phyloP scores from a whole-genome alignment of 2,113 vertebrate species.

The Ranitomeya imitator region DNA sequence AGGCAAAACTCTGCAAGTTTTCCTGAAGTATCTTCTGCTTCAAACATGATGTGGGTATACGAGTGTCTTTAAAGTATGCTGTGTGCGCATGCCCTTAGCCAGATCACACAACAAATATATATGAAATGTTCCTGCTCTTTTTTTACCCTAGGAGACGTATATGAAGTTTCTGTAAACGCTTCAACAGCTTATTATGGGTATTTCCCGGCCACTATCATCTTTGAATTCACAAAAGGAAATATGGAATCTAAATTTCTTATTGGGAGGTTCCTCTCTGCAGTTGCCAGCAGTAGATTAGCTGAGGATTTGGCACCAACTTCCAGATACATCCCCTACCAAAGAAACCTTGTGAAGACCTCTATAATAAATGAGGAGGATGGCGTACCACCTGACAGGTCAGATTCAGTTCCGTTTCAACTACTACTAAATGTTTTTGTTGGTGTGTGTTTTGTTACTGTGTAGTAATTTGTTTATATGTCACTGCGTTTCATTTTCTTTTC shows the following conservation, averaged over 20 bases:
- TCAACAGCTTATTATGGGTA: slow-evolving; percentile 70
- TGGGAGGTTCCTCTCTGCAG: slow-evolving; percentile 75
- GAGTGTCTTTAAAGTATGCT: too few relatives aligned
- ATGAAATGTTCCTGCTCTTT: not conserved
- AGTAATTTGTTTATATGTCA: too few relatives aligned
- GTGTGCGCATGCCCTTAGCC: too few relatives aligned
- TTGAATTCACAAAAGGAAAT: slow-evolving; percentile 73
- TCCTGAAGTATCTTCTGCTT: too few relatives aligned
- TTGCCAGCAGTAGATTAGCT: slow-evolving; percentile 71
- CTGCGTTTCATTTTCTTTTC: too few relatives aligned
- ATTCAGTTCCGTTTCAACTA: too few relatives aligned
- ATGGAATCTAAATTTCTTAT: slow-evolving; percentile 75
- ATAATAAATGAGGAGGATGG: slow-evolving; percentile 73
- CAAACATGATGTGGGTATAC: too few relatives aligned
- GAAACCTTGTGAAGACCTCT: slow-evolving; percentile 52
- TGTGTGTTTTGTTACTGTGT: too few relatives aligned
- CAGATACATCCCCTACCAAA: slow-evolving; percentile 71
- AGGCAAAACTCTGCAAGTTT: too few relatives aligned
- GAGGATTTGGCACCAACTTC: slow-evolving; percentile 73
- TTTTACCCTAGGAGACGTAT: slow-evolving; percentile 63
- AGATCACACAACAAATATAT: too few relatives aligned
- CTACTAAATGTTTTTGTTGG: not conserved
- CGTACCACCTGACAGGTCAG: slow-evolving; percentile 73
- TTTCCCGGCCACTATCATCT: slow-evolving; percentile 72
- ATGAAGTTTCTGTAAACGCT: slow-evolving; percentile 75